Base-by-base conservation (phyloP, 2,113 vertebrate species). In the Puffinus mauretanicus region DNA sequence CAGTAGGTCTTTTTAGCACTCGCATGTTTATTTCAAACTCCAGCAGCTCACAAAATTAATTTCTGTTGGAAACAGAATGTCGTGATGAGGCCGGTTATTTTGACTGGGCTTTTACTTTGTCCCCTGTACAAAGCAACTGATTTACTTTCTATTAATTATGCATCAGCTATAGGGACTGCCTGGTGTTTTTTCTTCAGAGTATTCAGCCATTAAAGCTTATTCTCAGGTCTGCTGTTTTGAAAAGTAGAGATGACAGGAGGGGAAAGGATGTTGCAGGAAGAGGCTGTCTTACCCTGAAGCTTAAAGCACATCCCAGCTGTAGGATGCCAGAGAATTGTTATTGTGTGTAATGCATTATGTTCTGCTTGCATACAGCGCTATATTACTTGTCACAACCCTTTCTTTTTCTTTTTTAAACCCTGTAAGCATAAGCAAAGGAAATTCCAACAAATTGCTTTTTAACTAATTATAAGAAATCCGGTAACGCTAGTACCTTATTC, bases 21-120 rank as follows among this genome's bases (percentile, higher is more conserved):
- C 60, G 38, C 12, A 58, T 93, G 76, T 86, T 90, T 92, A 82
- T 84, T 91, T 93, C 88, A 64, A 82, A 44, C 90, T 93, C 90
- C 88, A 86, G 84, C 66, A 42, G 73, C 67, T 97, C 61, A 42
- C 60, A 86, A 94, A 93, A 97, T 93, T 92, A 94, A 94, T 95
- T 97, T 92, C 72, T 82, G 52, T 80, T 94, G 82, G 92, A 88
- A 96, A 85, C 36, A 88, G 90, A 88, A 77, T 77, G 70, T 83
- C 5, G 2, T 57, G 91, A 86, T 88, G 81, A 94, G 58, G 54
- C 78, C 16, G 9, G 86, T 91, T 95, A 84, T 94, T 96, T 96
- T 95, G 86, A 34, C 30, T 38, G 40, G 32, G 54, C 44, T 90
- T 94, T 95, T 80, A 6, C 71, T 80, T 87, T 72, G 34, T 78